Evolutionary conservation across 2,888 invertebrate genomes (phyloP), one percentile per base, ranked within the genome.

Genomic region (Rhingia rostrata): DNA sequence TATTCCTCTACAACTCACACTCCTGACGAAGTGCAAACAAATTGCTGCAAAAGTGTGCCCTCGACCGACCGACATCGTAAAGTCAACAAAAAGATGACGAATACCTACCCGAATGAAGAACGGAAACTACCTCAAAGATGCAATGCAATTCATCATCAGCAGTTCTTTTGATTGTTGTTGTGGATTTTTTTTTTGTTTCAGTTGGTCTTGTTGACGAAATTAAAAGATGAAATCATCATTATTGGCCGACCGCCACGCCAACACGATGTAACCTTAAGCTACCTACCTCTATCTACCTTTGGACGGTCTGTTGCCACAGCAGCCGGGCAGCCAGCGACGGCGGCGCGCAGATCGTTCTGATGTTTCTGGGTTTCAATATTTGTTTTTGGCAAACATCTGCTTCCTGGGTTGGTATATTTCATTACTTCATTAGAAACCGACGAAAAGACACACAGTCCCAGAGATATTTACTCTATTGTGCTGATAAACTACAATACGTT

Each of bases 371-470:
- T 49, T 69, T 64, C 39, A 35, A 49, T 78, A 66, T 84, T 84
- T 84, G 84, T 84, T 80, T 79, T 80, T 84, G 84, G 79, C 84
- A 84, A 84, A 84, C 84, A 84, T 84, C 84, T 84, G 84, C 84
- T 84, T 84, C 84, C 84, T 84, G 84, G 75, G 74, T 70, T 80
- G 80, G 70, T 63, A 30, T 49, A 22, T 22, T 22, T 22, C 22
- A 22, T 22, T 22, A 22, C 22, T 84, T 75, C 74, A 80, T 80
- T 80, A 80, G 80, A 84, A 60, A 79, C 69, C 77, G 69, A 69
- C 77, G 33, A 69, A 45, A 58, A 32, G 39, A 60, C 43, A 22
- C 22, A 2, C 22, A 22, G 22, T 22, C 2, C 22, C 22, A 54
- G 41, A 49, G 43, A 66, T 64, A 66, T 37, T 54, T 39, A 54